Conservation (phyloP, 1,140 invertebrate genomes). For the Heliconius congener region DNA sequence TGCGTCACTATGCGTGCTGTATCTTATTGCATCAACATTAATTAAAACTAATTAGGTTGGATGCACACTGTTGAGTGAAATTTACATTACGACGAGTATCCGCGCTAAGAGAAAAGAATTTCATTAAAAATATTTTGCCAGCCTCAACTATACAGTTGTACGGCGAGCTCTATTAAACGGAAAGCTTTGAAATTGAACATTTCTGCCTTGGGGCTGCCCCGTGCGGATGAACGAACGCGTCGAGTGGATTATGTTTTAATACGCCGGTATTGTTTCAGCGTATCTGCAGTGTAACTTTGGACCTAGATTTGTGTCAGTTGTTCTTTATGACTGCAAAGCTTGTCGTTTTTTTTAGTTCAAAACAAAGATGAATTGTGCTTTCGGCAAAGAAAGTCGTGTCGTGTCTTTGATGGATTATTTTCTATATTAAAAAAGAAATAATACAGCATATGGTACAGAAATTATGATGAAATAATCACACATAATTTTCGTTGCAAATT, state of each 20-base stretch:
- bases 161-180: slow-evolving; percentile 43
- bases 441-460: no score
- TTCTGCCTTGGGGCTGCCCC: slow-evolving; percentile 35
- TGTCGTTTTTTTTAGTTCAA: slow-evolving; percentile 3
- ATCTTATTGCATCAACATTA: slow-evolving; percentile 30
- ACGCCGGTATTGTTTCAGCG: slow-evolving; percentile 36
- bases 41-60: slow-evolving; percentile 41
- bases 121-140: slow-evolving; percentile 48
- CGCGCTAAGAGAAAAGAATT: slow-evolving; percentile 44
- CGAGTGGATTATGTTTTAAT: slow-evolving; percentile 47
- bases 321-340: background rate
- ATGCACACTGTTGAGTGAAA: slow-evolving; percentile 33
- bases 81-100: slow-evolving; percentile 36
- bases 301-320: slow-evolving; percentile 20
- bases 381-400: background rate
- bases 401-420: background rate
- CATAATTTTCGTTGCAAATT: no score
- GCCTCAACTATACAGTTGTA: slow-evolving; percentile 34
- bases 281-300: slow-evolving; percentile 30
- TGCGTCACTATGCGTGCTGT: background rate
- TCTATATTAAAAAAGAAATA: background rate
- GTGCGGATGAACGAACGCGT: slow-evolving; percentile 37
- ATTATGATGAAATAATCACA: no score
- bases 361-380: background rate
- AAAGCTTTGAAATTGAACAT: slow-evolving; percentile 48